Base-by-base conservation (phyloP, 2,888 invertebrate genomes). In the Acleris laterana region DNA sequence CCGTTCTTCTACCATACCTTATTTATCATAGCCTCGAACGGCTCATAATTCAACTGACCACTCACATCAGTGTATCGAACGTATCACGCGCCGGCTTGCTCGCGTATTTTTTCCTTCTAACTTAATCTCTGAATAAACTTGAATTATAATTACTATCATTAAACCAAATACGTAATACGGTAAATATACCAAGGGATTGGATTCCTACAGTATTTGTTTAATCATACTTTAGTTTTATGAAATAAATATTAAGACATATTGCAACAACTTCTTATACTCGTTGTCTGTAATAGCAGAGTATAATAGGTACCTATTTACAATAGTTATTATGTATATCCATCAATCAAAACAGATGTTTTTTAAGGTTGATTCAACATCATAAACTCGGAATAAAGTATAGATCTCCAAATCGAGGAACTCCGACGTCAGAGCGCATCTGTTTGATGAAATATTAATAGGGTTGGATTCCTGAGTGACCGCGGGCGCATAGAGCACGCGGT, bases 371-470 rank as follows among this genome's bases (percentile, higher is more conserved):
- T 72, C 73, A 49, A 60, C 53, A 59, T 64, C 59, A 60, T 51
- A 57, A 49, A 62, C 44, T 63, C 68, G 68, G 68, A 68, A 68
- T 68, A 68, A 69, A 64, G 63, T 46, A 63, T 68, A 63, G 56
- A 64, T 68, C 63, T 61, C 55, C 58, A 68, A 59, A 68, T 68
- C 63, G 63, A 68, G 66, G 67, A 63, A 64, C 68, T 65, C 67
- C 63, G 68, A 73, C 74, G 74, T 72, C 75, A 73, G 72, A 77
- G 75, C 76, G 78, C 82, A 83, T 84, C 81, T 83, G 85, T 85
- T 83, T 83, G 87, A 88, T 87, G 85, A 82, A 84, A 88, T 88
- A 89, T 89, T 88, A 88, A 88, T 88, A 82, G 85, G 82, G 79
- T 80, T 76, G 79, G 80, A 87, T 87, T 84, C 85, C 82, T 79